A percentile compares a stretch with the other conserved stretches of the same genome.
phyloP scores from a whole-genome alignment of 1,140 invertebrate genomes.

The Portunus trituberculatus region DNA sequence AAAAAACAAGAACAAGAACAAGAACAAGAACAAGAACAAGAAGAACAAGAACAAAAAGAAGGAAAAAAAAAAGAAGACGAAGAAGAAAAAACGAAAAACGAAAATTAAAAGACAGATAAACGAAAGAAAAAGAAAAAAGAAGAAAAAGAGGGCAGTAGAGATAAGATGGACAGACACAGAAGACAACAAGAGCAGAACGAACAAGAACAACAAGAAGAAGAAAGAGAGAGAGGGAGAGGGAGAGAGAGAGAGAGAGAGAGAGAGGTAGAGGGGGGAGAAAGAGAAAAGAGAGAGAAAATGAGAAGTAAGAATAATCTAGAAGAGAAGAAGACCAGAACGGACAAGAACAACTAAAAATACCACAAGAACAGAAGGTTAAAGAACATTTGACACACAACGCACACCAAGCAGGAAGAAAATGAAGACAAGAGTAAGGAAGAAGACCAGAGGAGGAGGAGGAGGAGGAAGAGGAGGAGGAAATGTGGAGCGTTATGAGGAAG shows the following conservation, averaged over 20 bases:
- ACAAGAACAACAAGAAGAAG: background rate
- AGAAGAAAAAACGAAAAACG: background rate
- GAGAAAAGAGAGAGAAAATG: background rate
- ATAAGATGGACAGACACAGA: background rate
- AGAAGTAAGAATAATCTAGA: background rate
- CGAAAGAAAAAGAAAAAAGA: background rate
- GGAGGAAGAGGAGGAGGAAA: background rate
- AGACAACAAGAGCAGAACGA: background rate
- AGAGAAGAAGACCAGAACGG: background rate
- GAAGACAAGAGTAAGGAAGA: background rate
- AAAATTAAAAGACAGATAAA: background rate
- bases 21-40: background rate
- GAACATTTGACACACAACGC: background rate
- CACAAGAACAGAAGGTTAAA: background rate
- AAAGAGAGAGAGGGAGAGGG: background rate
- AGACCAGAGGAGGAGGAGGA: background rate
- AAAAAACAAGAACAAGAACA: background rate
- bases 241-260: background rate
- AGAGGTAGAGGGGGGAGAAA: background rate
- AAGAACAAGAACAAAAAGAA: background rate
- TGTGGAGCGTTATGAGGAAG: background rate
- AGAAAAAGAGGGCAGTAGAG: background rate
- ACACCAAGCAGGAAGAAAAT: background rate
- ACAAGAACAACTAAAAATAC: background rate
- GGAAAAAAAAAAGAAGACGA: background rate